These are phyloP conservation scores for Leptobrachium ailaonicum DNA, from an alignment of 2,113 vertebrate species.

Conservation along the genomic window DNA sequence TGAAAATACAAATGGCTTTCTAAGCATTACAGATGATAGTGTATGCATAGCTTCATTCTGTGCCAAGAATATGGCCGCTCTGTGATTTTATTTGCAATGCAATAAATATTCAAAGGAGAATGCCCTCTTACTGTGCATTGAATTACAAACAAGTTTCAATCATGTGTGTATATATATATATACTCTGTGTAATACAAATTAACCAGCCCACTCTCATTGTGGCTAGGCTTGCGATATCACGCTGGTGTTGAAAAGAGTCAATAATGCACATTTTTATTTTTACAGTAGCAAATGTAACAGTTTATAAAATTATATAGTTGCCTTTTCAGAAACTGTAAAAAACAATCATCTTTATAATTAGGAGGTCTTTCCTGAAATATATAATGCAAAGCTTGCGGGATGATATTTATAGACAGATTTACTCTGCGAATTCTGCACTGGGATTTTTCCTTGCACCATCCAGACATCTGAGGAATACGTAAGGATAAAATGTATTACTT, in stretches of 20 bases:
- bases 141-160: slow-evolving; percentile 31
- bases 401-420: too few species aligned
- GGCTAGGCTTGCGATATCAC: slow-evolving; percentile 4
- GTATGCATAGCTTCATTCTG: slow-evolving; percentile 17
- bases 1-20: not conserved
- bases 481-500: too few species aligned
- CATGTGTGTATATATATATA: slow-evolving; percentile 26
- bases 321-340: too few species aligned
- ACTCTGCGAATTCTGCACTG: too few species aligned
- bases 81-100: slow-evolving; percentile 28
- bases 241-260: not conserved
- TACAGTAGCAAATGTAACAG: too few species aligned
- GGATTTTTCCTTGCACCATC: too few species aligned
- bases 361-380: too few species aligned
- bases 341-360: too few species aligned
- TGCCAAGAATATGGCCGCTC: slow-evolving; percentile 39
- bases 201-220: slow-evolving; percentile 8
- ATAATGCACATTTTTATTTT: not conserved
- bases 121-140: slow-evolving; percentile 32
- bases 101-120: slow-evolving; percentile 42
- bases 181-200: slow-evolving; percentile 29
- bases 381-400: too few species aligned
- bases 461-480: too few species aligned
- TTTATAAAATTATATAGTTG: too few species aligned
- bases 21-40: slow-evolving; percentile 28